phyloP scores from a whole-genome alignment of 2,888 invertebrate genomes.

The Tachina lurida region DNA sequence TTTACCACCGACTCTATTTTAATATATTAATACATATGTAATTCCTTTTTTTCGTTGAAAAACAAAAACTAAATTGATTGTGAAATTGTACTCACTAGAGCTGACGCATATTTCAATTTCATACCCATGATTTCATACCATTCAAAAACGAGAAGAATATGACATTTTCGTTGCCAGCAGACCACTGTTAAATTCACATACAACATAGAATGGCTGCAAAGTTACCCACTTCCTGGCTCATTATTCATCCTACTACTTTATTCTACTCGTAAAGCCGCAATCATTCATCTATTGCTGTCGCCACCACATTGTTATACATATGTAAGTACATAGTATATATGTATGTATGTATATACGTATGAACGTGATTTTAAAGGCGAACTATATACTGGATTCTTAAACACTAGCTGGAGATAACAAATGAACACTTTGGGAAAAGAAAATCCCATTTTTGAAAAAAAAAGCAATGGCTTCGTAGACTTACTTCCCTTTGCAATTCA shows the following conservation, averaged over 20 bases:
- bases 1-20: slow-evolving; percentile 47
- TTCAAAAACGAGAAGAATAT: slow-evolving; percentile 4
- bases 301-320: not conserved
- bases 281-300: slow-evolving; percentile 2
- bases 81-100: not conserved
- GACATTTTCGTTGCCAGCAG: slow-evolving; percentile 11
- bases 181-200: slow-evolving; percentile 40
- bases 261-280: slow-evolving; percentile 32
- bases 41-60: not conserved
- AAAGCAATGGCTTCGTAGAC: slow-evolving; percentile 54
- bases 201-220: slow-evolving; percentile 9
- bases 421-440: slow-evolving; percentile 25
- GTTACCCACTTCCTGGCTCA: slow-evolving; percentile 16
- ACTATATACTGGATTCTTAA: slow-evolving; percentile 37
- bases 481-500: slow-evolving; percentile 29
- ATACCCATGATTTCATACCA: slow-evolving; percentile 13
- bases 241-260: slow-evolving; percentile 28
- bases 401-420: slow-evolving; percentile 56
- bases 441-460: slow-evolving; percentile 34
- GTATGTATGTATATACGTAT: too few species aligned
- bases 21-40: not conserved
- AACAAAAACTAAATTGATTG: not conserved
- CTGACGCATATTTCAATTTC: slow-evolving; percentile 40
- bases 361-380: slow-evolving; percentile 29
- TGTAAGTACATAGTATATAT: not conserved